Evolutionary conservation across 2,888 invertebrate genomes (phyloP).

Genomic region (Orchestes rusci): DNA sequence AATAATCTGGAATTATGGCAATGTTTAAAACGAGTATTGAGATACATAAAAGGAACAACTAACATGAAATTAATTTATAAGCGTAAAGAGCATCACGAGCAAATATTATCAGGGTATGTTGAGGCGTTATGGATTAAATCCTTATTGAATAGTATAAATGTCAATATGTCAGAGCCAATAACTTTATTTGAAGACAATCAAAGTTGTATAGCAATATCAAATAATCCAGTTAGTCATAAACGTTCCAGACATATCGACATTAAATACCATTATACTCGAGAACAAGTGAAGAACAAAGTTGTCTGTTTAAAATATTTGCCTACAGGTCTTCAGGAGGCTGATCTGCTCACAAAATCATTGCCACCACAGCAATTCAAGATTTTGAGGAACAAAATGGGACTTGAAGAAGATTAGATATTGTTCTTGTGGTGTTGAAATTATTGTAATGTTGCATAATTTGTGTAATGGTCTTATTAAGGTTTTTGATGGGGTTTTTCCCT

Average conservation of each 20-base stretch:
- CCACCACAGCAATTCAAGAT: too few species aligned
- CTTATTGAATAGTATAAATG: not conserved
- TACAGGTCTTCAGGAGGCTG: too few species aligned
- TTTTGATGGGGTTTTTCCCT: too few species aligned
- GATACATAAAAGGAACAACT: conserved; percentile 28
- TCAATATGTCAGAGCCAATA: conserved; percentile 5
- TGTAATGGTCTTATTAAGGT: too few species aligned
- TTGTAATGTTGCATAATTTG: too few species aligned
- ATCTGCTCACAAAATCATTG: too few species aligned
- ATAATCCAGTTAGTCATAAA: conserved; percentile 30
- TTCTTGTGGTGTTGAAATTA: too few species aligned
- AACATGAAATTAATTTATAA: conserved; percentile 28
- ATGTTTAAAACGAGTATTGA: conserved; percentile 28
- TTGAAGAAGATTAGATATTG: too few species aligned
- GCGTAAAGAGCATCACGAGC: conserved; percentile 20
- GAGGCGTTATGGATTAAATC: conserved; percentile 32
- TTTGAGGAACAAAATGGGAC: too few species aligned
- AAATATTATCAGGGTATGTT: conserved; percentile 30
- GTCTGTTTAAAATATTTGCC: too few species aligned
- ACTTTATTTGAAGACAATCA: conserved; percentile 33
- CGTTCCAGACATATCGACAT: conserved; percentile 33
- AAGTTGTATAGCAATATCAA: conserved; percentile 35
- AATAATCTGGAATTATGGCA: conserved; percentile 29
- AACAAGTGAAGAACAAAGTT: conserved; percentile 18
- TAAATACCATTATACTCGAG: conserved; percentile 21